phyloP scores from a whole-genome alignment of 2,113 vertebrate genomes.

The Riparia riparia region DNA sequence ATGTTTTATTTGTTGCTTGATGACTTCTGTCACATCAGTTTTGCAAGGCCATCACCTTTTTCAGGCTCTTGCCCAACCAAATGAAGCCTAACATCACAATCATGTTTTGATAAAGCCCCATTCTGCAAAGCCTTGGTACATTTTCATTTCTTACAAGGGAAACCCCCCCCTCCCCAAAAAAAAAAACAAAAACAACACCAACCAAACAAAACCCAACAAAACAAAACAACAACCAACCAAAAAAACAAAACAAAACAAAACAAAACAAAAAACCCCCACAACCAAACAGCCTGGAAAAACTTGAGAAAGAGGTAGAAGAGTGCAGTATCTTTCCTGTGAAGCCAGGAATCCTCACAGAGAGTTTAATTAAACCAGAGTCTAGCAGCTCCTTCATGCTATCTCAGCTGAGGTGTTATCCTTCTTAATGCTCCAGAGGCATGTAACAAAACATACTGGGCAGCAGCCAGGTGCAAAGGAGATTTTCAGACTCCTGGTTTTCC shows the following conservation, averaged over 20 bases:
- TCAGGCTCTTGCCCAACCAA: neutral
- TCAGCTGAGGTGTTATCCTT: neutral
- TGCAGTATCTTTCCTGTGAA: neutral
- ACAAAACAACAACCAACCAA: no score
- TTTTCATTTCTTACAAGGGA: neutral
- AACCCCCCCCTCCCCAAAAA: no score
- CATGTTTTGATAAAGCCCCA: neutral
- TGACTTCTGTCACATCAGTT: neutral
- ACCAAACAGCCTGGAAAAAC: neutral
- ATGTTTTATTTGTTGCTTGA: neutral
- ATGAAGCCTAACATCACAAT: neutral
- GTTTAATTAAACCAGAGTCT: neutral
- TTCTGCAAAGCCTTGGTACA: neutral
- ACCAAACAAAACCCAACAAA: no score
- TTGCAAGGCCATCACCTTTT: neutral
- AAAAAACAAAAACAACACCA: no score
- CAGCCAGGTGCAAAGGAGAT: neutral
- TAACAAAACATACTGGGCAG: neutral
- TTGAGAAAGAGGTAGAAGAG: neutral
- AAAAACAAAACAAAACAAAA: no score
- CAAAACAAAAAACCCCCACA: no score
- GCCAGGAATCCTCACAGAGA: neutral
- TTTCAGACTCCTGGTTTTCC: neutral
- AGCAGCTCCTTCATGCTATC: neutral
- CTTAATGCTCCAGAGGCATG: neutral